Percentiles rank a stretch among this genome's conserved stretches.
phyloP scores from a whole-genome alignment of 92 coral and sea anemone species.

The Siderastrea siderea region DNA sequence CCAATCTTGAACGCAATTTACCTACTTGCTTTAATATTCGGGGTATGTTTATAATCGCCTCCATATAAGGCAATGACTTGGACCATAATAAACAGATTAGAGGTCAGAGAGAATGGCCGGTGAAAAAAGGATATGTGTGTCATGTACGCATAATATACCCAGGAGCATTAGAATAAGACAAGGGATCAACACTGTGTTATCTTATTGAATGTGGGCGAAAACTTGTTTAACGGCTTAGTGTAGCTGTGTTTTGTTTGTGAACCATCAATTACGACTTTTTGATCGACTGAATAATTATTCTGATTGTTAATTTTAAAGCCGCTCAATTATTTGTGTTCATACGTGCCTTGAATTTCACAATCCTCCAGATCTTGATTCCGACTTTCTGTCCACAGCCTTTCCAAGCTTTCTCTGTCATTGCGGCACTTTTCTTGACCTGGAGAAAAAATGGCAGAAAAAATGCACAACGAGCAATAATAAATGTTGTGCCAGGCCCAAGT shows the following conservation, averaged over 20 bases:
- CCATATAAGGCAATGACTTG: conserved; percentile 38
- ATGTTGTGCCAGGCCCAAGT: not conserved
- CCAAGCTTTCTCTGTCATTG: conserved; percentile 91
- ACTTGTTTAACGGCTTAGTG: not conserved
- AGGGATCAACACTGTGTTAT: not conserved
- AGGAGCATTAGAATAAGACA: not conserved
- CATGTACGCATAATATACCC: not conserved
- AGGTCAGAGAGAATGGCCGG: not conserved
- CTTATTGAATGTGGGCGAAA: not conserved
- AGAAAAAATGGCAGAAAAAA: not conserved
- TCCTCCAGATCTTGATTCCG: conserved; percentile 93
- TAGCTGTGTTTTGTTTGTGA: not conserved
- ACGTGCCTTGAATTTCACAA: conserved; percentile 89
- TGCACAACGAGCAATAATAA: not conserved
- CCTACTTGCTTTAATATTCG: not conserved
- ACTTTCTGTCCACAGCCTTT: conserved; percentile 82
- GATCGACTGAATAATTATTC: not conserved
- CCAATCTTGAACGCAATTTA: not conserved
- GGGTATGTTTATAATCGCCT: not conserved
- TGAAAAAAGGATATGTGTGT: not conserved
- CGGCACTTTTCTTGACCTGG: conserved; percentile 85
- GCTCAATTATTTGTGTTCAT: not conserved
- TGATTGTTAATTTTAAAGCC: not conserved
- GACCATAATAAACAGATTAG: conserved; percentile 1
- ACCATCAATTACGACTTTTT: not conserved